These are phyloP conservation scores for Chelmon rostratus DNA, from an alignment of 2,797 vertebrate genomes.

Conservation along the genomic window DNA sequence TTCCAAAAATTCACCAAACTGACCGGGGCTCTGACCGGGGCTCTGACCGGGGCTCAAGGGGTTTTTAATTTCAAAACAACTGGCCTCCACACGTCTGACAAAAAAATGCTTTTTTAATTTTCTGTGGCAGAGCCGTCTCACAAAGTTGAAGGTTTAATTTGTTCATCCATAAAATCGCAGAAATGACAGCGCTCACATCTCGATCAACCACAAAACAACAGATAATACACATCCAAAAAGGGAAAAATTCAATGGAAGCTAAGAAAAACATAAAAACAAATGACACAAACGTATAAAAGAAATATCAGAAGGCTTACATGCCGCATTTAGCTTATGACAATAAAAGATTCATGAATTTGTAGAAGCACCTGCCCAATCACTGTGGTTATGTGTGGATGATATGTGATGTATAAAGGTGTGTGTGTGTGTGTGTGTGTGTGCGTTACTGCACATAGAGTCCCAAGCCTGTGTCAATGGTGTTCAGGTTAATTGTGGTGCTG, in stretches of 20 bases:
- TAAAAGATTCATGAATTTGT: neutral
- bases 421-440: constrained; percentile 25
- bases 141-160: neutral
- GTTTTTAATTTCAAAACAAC: neutral
- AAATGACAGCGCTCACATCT: neutral
- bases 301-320: neutral
- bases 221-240: neutral
- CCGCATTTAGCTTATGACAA: neutral
- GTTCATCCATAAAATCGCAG: neutral
- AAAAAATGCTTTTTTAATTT: neutral
- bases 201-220: neutral
- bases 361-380: constrained; percentile 3
- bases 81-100: neutral
- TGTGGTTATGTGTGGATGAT: constrained; percentile 18
- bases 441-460: neutral
- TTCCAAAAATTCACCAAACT: neutral
- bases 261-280: neutral
- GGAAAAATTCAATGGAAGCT: neutral
- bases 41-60: neutral
- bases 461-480: constrained; percentile 23
- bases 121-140: neutral
- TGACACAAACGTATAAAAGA: neutral
- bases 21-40: too few relatives aligned
- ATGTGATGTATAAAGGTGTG: constrained; percentile 17
- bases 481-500: constrained; percentile 82